Conservation (phyloP, 2,797 vertebrate species). For the Sitta carolinensis region DNA sequence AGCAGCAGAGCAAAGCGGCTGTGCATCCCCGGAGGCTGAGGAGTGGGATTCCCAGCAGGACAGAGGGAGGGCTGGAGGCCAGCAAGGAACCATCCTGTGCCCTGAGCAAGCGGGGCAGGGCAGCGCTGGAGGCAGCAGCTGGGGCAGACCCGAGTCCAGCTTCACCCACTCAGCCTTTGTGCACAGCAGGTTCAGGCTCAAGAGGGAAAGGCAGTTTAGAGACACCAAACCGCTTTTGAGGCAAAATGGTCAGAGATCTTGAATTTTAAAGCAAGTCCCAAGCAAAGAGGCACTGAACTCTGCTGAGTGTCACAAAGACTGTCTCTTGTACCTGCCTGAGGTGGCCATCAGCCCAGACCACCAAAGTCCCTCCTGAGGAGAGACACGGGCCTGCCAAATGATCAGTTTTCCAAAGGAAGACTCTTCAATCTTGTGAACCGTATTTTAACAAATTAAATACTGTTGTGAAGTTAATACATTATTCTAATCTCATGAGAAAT, state of each 20-base stretch:
- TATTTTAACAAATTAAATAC: not conserved
- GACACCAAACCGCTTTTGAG: not conserved
- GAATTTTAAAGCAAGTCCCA: not conserved
- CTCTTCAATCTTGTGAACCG: not conserved
- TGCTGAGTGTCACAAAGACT: not conserved
- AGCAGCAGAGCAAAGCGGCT: not conserved
- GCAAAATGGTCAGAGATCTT: not conserved
- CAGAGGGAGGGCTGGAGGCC: no score
- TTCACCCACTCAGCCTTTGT: not conserved
- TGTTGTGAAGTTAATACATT: not conserved
- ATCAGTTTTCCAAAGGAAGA: not conserved
- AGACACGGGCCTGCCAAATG: not conserved
- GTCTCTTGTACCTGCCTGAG: not conserved
- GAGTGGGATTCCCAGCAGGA: not conserved
- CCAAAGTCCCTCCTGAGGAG: no score
- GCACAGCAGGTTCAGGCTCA: not conserved
- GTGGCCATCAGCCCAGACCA: not conserved
- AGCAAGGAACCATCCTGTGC: fast-evolving
- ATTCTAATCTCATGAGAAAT: not conserved
- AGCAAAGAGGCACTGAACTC: not conserved
- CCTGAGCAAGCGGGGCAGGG: not conserved
- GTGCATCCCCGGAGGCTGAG: not conserved
- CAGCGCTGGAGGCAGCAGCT: not conserved
- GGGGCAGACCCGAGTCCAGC: no score
- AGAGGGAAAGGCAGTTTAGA: not conserved